A percentile compares a stretch with the other conserved stretches of the same genome.
phyloP scores from a whole-genome alignment of 2,113 vertebrate genomes.

The Genyomyrus donnyi region DNA sequence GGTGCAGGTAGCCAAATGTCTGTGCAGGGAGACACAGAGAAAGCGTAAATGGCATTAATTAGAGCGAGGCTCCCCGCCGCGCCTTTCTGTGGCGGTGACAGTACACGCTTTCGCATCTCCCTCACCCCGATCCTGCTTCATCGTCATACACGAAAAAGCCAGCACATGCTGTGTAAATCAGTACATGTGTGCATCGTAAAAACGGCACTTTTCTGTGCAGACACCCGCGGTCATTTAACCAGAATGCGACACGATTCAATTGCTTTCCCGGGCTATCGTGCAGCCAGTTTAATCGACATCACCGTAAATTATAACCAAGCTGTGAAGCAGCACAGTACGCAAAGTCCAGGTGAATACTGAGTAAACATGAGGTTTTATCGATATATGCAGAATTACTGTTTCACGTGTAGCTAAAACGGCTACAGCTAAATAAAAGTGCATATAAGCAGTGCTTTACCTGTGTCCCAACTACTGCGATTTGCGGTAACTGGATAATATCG shows the following conservation, averaged over 20 bases:
- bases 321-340: neutral
- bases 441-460: slow-evolving; percentile 65
- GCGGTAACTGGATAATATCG: slow-evolving; percentile 89
- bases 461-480: slow-evolving; percentile 93
- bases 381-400: neutral
- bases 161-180: neutral
- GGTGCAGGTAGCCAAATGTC: neutral
- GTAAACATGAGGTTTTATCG: neutral
- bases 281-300: neutral
- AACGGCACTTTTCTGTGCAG: neutral
- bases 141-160: neutral
- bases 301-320: neutral
- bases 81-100: neutral
- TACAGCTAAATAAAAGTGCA: neutral
- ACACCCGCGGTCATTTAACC: neutral
- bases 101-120: neutral
- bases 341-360: neutral
- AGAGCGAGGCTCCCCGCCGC: neutral
- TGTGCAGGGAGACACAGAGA: neutral
- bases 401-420: neutral
- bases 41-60: neutral
- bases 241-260: neutral
- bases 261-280: neutral
- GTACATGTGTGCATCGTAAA: neutral
- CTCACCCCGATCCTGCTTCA: neutral